A percentile compares a stretch with the other conserved stretches of the same genome.
These are phyloP conservation scores for Apocrypta bakeri DNA, from an alignment of 1,140 invertebrate species.

Conservation along the genomic window DNA sequence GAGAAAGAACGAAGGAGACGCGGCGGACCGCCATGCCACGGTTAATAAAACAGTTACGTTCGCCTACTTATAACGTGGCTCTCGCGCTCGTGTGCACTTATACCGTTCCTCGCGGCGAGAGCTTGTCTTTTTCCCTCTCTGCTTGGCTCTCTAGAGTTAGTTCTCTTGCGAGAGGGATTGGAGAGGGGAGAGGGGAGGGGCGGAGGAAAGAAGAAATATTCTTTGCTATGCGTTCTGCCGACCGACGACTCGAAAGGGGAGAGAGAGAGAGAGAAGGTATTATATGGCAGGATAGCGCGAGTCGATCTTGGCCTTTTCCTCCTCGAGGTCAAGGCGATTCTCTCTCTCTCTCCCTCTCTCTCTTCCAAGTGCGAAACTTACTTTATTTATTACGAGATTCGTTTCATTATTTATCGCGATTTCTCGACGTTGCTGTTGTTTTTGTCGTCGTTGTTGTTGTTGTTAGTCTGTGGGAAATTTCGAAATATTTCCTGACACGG, in stretches of 20 bases:
- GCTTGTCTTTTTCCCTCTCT: slow-evolving; percentile 47
- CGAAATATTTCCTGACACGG: too few species aligned
- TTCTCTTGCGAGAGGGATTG: background rate
- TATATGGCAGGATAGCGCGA: background rate
- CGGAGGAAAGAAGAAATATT: background rate
- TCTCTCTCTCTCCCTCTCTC: background rate
- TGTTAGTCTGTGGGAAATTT: too few species aligned
- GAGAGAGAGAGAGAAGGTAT: slow-evolving; percentile 14
- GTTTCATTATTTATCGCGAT: too few species aligned
- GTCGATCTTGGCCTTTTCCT: slow-evolving; percentile 50
- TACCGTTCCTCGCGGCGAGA: slow-evolving; percentile 40
- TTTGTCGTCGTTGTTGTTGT: too few species aligned
- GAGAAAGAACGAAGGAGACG: slow-evolving; percentile 23
- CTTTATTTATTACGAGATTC: too few species aligned
- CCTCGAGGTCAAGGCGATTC: slow-evolving; percentile 52
- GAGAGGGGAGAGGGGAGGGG: background rate
- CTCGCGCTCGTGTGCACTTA: slow-evolving; percentile 25
- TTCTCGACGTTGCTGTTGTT: too few species aligned
- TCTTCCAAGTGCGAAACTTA: too few species aligned
- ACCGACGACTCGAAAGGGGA: background rate
- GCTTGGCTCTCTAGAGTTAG: background rate
- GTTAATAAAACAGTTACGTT: slow-evolving; percentile 71
- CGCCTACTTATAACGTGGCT: slow-evolving; percentile 61
- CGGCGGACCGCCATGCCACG: slow-evolving; percentile 56
- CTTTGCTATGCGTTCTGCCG: background rate